A percentile compares a stretch with the other conserved stretches of the same genome.
Conservation (phyloP, 2,888 invertebrate species). For the Ceramica pisi region DNA sequence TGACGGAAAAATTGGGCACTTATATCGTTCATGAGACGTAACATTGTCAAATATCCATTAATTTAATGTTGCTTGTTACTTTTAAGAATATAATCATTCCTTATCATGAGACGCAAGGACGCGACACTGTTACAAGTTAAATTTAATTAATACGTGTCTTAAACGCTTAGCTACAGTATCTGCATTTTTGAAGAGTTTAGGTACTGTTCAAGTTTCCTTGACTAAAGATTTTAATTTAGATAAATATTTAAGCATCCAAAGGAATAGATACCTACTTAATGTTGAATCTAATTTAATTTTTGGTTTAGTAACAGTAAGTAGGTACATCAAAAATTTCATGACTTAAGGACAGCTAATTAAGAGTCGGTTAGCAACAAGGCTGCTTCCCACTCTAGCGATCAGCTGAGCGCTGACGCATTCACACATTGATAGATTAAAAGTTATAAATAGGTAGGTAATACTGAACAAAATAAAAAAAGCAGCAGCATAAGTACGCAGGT, state of each 20-base stretch:
- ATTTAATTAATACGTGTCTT: slow-evolving; percentile 58
- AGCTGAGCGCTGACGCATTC: slow-evolving; percentile 48
- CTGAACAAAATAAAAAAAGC: background rate
- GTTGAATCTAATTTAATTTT: slow-evolving; percentile 15
- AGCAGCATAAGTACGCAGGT: no score
- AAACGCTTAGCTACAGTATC: slow-evolving; percentile 64
- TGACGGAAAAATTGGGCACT: slow-evolving; percentile 59
- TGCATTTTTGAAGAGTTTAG: slow-evolving; percentile 57
- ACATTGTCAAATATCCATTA: slow-evolving; percentile 69
- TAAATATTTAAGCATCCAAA: background rate
- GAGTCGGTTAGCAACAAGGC: slow-evolving; percentile 60
- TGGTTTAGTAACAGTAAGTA: slow-evolving; percentile 3
- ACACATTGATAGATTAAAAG: slow-evolving; percentile 7
- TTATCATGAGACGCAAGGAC: slow-evolving; percentile 84
- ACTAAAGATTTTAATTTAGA: slow-evolving; percentile 12
- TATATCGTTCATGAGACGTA: slow-evolving; percentile 55
- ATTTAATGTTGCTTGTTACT: slow-evolving; percentile 71
- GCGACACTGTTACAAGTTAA: slow-evolving; percentile 75
- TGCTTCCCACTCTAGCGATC: slow-evolving; percentile 39
- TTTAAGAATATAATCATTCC: slow-evolving; percentile 80
- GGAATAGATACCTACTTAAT: slow-evolving; percentile 1
- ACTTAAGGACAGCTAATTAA: slow-evolving; percentile 33
- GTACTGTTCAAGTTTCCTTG: slow-evolving; percentile 24
- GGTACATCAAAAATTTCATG: slow-evolving; percentile 12
- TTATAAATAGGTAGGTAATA: background rate